Conservation (phyloP, 2,888 invertebrate species). For the Lithophane semibrunnea region DNA sequence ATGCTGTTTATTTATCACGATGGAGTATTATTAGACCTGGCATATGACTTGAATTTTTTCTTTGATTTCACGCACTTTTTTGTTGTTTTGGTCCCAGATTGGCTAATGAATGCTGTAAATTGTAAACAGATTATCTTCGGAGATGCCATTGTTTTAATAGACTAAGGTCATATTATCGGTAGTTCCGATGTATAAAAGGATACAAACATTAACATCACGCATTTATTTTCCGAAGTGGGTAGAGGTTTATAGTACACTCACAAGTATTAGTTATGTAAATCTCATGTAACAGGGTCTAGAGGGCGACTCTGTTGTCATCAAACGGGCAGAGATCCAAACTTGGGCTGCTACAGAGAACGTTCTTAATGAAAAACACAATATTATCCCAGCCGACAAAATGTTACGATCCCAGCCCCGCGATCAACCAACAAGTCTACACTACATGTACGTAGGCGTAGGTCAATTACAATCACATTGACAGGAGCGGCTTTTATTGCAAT, state of each 20-base stretch:
- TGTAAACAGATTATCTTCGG: slow-evolving; percentile 36
- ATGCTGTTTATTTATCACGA: slow-evolving; percentile 32
- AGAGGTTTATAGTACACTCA: neutral
- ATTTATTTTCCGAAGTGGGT: neutral
- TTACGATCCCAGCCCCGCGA: neutral
- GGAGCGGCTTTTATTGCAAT: neutral
- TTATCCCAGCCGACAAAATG: neutral
- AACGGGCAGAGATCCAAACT: neutral
- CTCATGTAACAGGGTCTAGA: neutral
- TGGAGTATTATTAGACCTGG: slow-evolving; percentile 49
- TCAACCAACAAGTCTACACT: neutral
- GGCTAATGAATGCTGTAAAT: slow-evolving; percentile 29
- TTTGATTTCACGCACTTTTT: slow-evolving; percentile 13
- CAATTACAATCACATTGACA: neutral
- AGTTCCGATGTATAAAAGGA: slow-evolving; percentile 3
- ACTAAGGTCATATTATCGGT: neutral
- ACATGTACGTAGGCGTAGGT: neutral
- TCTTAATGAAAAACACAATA: slow-evolving; percentile 21
- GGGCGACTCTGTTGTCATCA: slow-evolving; percentile 1
- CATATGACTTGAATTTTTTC: slow-evolving; percentile 18
- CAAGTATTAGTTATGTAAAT: neutral
- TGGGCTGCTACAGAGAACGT: neutral
- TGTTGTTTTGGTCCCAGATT: slow-evolving; percentile 35
- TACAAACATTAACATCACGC: neutral
- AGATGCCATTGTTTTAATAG: slow-evolving; percentile 30